A percentile compares a stretch with the other conserved stretches of the same genome.
phyloP scores from a whole-genome alignment of 2,888 invertebrate species.

The Graphium colonna region DNA sequence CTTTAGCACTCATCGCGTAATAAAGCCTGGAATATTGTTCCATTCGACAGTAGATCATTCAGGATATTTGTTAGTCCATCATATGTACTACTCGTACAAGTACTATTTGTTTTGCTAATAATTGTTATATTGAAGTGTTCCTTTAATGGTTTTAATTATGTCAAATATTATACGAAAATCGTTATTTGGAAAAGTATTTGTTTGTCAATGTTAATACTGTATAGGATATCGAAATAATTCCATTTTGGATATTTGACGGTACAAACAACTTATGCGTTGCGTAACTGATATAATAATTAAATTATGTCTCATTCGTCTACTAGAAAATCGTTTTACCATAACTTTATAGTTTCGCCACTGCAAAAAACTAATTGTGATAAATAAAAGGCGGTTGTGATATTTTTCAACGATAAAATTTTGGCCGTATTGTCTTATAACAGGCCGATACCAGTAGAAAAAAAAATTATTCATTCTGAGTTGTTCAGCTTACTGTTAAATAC shows the following conservation, averaged over 20 bases:
- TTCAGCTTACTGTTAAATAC: background rate
- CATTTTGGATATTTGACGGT: slow-evolving; percentile 26
- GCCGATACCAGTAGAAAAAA: too few species aligned
- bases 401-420: slow-evolving; percentile 34
- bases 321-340: slow-evolving; percentile 40
- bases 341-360: slow-evolving; percentile 36
- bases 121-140: too few species aligned
- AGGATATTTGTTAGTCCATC: too few species aligned
- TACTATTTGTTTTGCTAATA: too few species aligned
- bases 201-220: slow-evolving; percentile 16
- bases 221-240: slow-evolving; percentile 44
- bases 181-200: slow-evolving; percentile 17
- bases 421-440: slow-evolving; percentile 37
- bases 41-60: too few species aligned
- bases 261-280: slow-evolving; percentile 33
- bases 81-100: too few species aligned
- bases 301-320: slow-evolving; percentile 37
- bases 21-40: too few species aligned
- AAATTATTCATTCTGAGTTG: too few species aligned
- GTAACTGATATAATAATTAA: slow-evolving; percentile 31
- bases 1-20: too few species aligned
- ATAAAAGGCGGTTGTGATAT: slow-evolving; percentile 45
- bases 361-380: slow-evolving; percentile 37
- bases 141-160: too few species aligned
- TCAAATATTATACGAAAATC: slow-evolving; percentile 6